A percentile compares a stretch with the other conserved stretches of the same genome.
These are phyloP conservation scores for Natator depressus DNA, from an alignment of 2,113 vertebrate species.

Conservation along the genomic window DNA sequence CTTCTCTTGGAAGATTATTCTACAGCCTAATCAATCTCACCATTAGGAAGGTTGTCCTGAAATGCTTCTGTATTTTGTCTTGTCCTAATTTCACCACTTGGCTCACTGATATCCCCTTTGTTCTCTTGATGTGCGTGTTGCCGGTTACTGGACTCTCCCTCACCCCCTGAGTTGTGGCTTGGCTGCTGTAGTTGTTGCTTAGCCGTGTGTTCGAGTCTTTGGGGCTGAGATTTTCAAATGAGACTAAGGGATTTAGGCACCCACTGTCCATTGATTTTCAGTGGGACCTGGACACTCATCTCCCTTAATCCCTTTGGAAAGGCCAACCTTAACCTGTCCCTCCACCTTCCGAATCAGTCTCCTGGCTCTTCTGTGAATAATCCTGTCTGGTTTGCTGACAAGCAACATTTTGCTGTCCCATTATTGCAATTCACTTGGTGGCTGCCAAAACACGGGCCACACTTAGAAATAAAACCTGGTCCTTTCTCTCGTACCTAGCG, in stretches of 20 bases:
- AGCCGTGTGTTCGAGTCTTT: not conserved
- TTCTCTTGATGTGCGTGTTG: not conserved
- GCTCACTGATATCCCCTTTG: not conserved
- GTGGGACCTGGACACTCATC: not conserved
- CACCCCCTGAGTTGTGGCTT: not conserved
- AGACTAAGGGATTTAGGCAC: not conserved
- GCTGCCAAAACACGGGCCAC: not conserved
- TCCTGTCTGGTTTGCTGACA: not conserved
- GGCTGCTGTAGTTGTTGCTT: not conserved
- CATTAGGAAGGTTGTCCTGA: not conserved
- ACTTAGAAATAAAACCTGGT: not conserved
- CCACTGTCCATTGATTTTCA: not conserved
- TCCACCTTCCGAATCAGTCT: not conserved
- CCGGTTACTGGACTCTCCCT: accelerated
- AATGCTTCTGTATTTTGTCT: not conserved
- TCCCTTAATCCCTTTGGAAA: not conserved
- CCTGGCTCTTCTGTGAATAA: not conserved
- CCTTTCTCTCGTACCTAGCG: not conserved
- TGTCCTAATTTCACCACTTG: not conserved
- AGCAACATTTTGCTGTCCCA: not conserved
- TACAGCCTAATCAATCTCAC: not conserved
- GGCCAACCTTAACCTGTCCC: not conserved
- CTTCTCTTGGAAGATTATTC: not conserved
- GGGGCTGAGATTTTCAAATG: not conserved
- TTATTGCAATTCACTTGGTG: not conserved